Conservation (phyloP, 2,113 vertebrate species). For the Urocolius indicus region DNA sequence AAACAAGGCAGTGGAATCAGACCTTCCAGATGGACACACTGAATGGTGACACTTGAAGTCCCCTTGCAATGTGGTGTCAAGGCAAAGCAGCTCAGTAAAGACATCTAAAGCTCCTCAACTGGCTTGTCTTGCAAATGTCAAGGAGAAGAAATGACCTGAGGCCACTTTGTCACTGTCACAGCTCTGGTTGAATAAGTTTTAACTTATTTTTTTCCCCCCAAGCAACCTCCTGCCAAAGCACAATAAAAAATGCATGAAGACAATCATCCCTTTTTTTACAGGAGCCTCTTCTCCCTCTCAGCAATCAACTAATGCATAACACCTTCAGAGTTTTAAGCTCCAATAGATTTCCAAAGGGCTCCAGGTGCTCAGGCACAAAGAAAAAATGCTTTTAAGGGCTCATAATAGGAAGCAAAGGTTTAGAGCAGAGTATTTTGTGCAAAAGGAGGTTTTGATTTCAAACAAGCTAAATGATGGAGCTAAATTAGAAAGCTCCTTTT, state of each 20-base stretch:
- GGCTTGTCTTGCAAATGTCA: neutral
- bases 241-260: neutral
- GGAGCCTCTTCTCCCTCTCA: neutral
- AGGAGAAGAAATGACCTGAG: conserved; percentile 15
- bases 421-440: neutral
- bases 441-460: neutral
- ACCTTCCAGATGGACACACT: neutral
- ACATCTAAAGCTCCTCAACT: neutral
- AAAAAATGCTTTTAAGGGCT: neutral
- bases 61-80: neutral
- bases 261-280: neutral
- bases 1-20: neutral
- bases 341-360: neutral
- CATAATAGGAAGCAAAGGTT: neutral
- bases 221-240: neutral
- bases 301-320: neutral
- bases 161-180: neutral
- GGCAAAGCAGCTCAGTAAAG: neutral
- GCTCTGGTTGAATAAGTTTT: neutral
- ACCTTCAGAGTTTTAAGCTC: neutral
- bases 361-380: neutral
- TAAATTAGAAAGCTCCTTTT: neutral
- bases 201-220: neutral
- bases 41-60: neutral
- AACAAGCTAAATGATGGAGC: neutral